phyloP scores from a whole-genome alignment of 2,888 invertebrate species.

The Epinotia demarniana region DNA sequence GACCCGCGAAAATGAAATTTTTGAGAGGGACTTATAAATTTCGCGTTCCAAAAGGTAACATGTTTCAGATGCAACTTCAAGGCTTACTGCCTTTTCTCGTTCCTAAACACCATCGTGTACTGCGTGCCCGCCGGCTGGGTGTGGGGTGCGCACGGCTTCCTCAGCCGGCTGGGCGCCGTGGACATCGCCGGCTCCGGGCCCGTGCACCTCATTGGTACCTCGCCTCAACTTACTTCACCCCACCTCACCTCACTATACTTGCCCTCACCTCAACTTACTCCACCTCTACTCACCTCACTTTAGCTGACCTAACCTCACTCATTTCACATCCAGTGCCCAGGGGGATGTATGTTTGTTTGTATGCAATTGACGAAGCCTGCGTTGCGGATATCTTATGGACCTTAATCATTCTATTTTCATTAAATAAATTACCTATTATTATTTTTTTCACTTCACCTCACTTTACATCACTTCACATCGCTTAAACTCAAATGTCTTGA shows the following conservation, averaged over 20 bases:
- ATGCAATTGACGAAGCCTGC: no score
- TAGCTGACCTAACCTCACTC: background rate
- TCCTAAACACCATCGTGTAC: constrained; percentile 94
- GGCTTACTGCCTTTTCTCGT: constrained; percentile 95
- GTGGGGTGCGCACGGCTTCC: constrained; percentile 95
- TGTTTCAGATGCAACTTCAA: constrained; percentile 91
- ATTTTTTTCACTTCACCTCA: no score
- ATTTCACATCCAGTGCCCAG: no score
- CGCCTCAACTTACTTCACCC: background rate
- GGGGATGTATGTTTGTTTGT: no score
- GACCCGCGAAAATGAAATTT: no score
- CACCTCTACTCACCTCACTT: background rate
- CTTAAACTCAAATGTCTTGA: no score
- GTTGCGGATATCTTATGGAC: no score
- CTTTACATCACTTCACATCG: no score
- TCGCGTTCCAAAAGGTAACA: no score
- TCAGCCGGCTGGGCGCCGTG: constrained; percentile 92
- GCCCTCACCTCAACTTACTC: background rate
- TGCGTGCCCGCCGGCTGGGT: constrained; percentile 98
- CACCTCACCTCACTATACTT: background rate
- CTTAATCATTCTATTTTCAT: no score
- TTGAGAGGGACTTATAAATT: no score
- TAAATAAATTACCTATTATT: no score
- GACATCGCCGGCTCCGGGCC: constrained; percentile 97
- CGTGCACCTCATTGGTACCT: constrained; percentile 92